These are phyloP conservation scores for Indicator maculatus DNA, from an alignment of 2,113 vertebrate genomes.

Conservation along the genomic window DNA sequence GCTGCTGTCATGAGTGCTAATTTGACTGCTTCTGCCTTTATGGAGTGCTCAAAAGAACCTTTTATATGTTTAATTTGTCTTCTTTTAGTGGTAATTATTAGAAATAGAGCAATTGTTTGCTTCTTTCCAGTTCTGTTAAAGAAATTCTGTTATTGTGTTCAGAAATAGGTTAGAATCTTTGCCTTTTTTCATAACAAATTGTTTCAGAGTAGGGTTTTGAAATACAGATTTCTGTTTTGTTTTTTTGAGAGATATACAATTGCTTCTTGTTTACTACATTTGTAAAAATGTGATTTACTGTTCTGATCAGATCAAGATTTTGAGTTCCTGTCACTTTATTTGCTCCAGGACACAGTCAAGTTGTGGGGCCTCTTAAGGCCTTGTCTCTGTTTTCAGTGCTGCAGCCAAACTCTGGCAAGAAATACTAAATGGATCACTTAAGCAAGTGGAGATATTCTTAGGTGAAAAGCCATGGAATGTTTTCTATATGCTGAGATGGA, in stretches of 20 bases:
- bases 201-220: neutral
- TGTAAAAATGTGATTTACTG: neutral
- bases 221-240: neutral
- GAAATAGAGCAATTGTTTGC: neutral
- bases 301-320: neutral
- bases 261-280: neutral
- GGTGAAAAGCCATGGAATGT: neutral
- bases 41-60: neutral
- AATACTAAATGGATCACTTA: accelerated
- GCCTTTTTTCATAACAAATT: accelerated
- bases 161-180: neutral
- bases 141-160: neutral
- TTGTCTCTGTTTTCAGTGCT: neutral
- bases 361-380: neutral
- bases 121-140: neutral
- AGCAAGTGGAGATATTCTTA: neutral
- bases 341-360: neutral
- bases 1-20: neutral
- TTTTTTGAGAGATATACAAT: neutral
- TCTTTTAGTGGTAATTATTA: neutral
- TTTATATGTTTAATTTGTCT: neutral
- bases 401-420: neutral
- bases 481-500: neutral
- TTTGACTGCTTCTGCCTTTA: neutral
- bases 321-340: neutral